Evolutionary conservation across 1,140 invertebrate genomes (phyloP), one percentile per base, ranked within the genome.

Genomic region (Procambarus virginalis): DNA sequence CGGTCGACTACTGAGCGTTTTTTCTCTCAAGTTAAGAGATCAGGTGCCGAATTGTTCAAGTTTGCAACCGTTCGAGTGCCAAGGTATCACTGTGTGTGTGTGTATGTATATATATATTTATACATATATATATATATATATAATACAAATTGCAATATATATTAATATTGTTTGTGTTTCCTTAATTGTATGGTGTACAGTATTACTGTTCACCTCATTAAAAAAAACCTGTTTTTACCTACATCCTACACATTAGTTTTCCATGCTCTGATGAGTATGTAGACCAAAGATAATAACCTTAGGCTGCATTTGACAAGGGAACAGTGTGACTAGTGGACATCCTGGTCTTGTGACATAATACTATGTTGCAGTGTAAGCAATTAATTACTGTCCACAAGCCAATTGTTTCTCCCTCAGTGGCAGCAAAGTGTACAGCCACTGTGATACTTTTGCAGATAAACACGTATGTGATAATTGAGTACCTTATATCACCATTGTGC

Each of bases 381-480:
- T 64, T 64, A 64, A 64, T 64, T 64, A 64, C 55, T 58, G 83
- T 84, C 77, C 85, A 64, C 85, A 68, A 60, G 70, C 45, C 60
- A 60, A 86, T 68, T 78, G 45, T 48, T 79, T 34, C 60, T 46
- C 85, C 85, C 22, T 76, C 73, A 75, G 70, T 75, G 58, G 58
- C 45, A 73, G 68, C 64, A 45, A 64, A 77, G 73, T 77, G 55
- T 60, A 51, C 84, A 60, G 84, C 55, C 77, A 79, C 51, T 88
- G 78, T 64, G 48, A 58, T 73, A 70, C 76, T 55, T 88, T 82
- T 73, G 68, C 22, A 75, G 60, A 73, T 82, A 45, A 88, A 88
- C 79, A 17, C 17, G 80, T 81, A 88, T 88, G 86, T 88, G 86
- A 88, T 88, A 88, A 49, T 76, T 22, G 86, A 88, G 86, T 88